Evolutionary conservation across 2,888 invertebrate species (phyloP), one percentile per base, ranked within the genome.

Genomic region (Bimastos eiseni): DNA sequence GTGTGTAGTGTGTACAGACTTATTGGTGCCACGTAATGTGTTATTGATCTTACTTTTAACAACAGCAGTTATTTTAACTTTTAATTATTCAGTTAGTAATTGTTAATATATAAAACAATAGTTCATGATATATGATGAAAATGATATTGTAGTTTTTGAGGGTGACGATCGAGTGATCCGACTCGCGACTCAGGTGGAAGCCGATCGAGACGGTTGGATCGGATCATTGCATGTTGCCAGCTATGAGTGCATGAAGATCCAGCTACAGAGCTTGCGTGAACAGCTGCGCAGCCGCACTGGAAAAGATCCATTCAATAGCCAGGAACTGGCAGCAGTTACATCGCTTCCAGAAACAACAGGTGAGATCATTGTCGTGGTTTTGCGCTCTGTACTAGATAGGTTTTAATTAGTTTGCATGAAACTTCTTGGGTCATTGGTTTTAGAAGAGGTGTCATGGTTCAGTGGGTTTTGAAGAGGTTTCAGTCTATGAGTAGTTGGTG

Each of bases 171-270:
- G 97, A 34, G 96, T 97, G 92, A 97, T 97, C 95, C 97, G 97
- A 92, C 96, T 98, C 94, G 97, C 97, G 13, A 97, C 98, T 15
- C 96, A 96, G 91, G 96, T 97, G 37, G 97, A 97, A 93, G 96
- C 96, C 21, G 98, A 98, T 93, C 96, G 98, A 37, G 97, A 97
- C 92, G 96, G 97, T 89, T 98, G 98, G 98, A 95, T 98, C 93
- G 97, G 97, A 94, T 97, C 97, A 15, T 96, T 98, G 92, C 97
- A 97, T 94, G 96, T 97, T 93, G 97, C 98, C 21, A 97, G 98
- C 91, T 98, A 97, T 95, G 97, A 97, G 91, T 97, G 97, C 92
- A 96, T 98, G 94, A 96, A 97, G 93, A 96, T 97, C 94, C 97
- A 97, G 94, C 96, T 98, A 91, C 94, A 95, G 91, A 94, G 94